Evolutionary conservation across 1,140 invertebrate genomes (phyloP), one percentile per base, ranked within the genome.

Genomic region (Pseudomyrmex sp.): DNA sequence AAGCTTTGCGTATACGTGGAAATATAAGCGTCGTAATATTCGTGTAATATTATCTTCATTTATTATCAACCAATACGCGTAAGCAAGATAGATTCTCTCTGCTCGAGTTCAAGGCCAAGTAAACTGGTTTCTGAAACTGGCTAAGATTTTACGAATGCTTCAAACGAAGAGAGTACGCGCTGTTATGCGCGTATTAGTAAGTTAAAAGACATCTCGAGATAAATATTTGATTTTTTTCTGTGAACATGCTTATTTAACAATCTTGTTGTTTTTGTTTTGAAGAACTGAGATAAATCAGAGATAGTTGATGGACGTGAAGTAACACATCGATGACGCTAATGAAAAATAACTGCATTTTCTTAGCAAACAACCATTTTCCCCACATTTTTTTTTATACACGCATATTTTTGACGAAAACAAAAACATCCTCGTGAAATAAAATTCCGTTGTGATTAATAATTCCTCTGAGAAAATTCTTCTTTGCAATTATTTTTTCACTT

Each of bases 41-140:
- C 54, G 5, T 20, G 12, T 20, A 8, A 50, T 56, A 65, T 46
- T 13, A 65, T 68, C 46, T 54, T 80, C 76, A 3, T 26, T 73
- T 73, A 61, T 35, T 84, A 56, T 59, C 56, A 58, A 62, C 46
- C 5, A 58, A 58, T 68, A 62, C 20, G 56, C 20, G 52, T 59
- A 56, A 18, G 48, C 18, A 72, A 65, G 61, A 69, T 56, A 54
- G 46, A 52, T 73, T 50, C 44, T 50, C 44, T 44, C n/a, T 35
- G 26, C n/a, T 46, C 18, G 2, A 56, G 79, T 85, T 89, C 86
- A 89, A 88, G 86, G 86, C 9, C 83, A 66, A 35, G 0, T 7
- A 83, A 84, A 87, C 85, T 66, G 76, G 82, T 87, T 86, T 88
- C n/a, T 82, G 5, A 58, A 56, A 58, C 66, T 66, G 20, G 7